Evolutionary conservation across 2,797 vertebrate species (phyloP), one percentile per base, ranked within the genome.

Genomic region (Notolepis coatsorum): DNA sequence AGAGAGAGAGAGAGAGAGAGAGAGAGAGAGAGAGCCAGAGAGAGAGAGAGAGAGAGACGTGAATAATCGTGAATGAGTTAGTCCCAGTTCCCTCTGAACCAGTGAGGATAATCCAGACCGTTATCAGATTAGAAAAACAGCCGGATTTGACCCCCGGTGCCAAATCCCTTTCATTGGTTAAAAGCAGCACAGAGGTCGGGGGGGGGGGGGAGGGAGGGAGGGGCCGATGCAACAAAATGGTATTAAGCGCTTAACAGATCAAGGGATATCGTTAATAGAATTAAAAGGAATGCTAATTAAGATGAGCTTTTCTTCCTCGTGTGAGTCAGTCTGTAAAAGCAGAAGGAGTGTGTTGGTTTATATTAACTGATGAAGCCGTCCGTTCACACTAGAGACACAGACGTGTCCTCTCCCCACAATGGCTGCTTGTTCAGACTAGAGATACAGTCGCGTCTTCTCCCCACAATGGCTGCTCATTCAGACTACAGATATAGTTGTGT

Each of bases 111-210:
- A 87, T 85, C 82, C 83, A 49, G 63, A 75, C 66, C 73, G 74
- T 87, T 87, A 87, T 73, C 80, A 85, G 83, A 88, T 85, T 84
- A 82, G 61, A 70, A 57, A 50, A 54, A 63, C 56, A 53, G 76
- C 53, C 61, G 75, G 68, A 79, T 61, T 72, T 38, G 54, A 75
- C 77, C 73, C 61, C n/a, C n/a, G n/a, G n/a, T 60, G 73, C 83
- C 50, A 71, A 83, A 83, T 88, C 79, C 66, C 31, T 5, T 73
- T n/a, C 38, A 41, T 42, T 77, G 57, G 61, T 80, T 63, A 73
- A 77, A 49, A 65, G 61, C 57, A 21, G 64, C 62, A 17, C 42
- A 71, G 52, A 80, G 68, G 59, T 80, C 77, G 49, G 30, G 17
- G 7, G 33, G 71, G 69, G 46, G 58, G 12, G 17, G 7, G 33